These are phyloP conservation scores for Atherinosoma microstoma DNA, from an alignment of 2,797 vertebrate genomes.

Conservation along the genomic window DNA sequence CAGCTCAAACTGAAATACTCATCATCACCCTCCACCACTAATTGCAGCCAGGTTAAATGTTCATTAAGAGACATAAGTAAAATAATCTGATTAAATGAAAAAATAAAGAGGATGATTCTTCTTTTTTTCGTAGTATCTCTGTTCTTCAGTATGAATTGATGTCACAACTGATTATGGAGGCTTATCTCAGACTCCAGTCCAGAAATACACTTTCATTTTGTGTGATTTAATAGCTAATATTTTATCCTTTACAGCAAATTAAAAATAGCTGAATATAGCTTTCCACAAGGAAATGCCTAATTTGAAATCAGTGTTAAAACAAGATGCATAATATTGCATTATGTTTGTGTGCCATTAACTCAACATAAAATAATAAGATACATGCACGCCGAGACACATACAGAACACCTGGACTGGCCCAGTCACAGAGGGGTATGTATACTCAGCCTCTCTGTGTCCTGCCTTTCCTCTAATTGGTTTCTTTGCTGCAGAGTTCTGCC, in stretches of 20 bases:
- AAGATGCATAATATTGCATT: neutral
- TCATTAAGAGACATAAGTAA: constrained; percentile 49
- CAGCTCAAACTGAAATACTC: constrained; percentile 33
- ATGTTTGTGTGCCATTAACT: constrained; percentile 13
- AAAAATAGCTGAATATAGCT: neutral
- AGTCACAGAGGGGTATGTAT: constrained; percentile 58
- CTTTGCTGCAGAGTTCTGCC: constrained; percentile 65
- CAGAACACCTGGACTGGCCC: constrained; percentile 7
- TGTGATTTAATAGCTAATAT: neutral
- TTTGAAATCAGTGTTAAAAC: neutral
- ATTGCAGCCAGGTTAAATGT: constrained; percentile 59
- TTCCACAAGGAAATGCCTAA: constrained; percentile 7
- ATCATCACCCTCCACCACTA: constrained; percentile 52
- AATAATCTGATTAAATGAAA: constrained; percentile 55
- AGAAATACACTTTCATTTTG: neutral
- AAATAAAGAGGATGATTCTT: constrained; percentile 31
- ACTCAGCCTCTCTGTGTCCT: constrained; percentile 66
- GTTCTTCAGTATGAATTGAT: neutral
- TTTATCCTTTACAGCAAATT: neutral
- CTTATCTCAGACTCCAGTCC: neutral
- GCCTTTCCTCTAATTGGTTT: constrained; percentile 75
- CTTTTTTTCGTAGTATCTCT: constrained; percentile 10
- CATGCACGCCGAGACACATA: constrained; percentile 9
- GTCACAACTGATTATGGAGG: neutral
- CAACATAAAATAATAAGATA: constrained; percentile 52